phyloP scores from a whole-genome alignment of 2,113 vertebrate species.

The Prinia subflava region DNA sequence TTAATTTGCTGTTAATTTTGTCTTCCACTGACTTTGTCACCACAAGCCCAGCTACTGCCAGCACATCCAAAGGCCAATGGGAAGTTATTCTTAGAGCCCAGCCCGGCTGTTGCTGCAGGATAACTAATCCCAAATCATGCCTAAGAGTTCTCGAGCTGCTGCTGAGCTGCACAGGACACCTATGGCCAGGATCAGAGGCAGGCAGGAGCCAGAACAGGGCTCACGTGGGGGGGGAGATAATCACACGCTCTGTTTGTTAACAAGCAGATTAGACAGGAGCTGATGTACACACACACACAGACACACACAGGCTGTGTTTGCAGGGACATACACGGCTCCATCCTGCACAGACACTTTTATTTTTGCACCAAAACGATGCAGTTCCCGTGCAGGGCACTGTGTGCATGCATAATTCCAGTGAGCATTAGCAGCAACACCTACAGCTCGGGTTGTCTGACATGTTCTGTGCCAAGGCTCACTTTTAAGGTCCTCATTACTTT shows the following conservation, averaged over 20 bases:
- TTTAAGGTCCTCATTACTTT: slow-evolving; percentile 51
- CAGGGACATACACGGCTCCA: not conserved
- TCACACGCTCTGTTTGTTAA: not conserved
- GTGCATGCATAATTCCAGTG: not conserved
- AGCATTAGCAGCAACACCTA: not conserved
- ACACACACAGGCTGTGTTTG: not conserved
- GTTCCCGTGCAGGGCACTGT: not conserved
- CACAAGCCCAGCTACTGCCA: not conserved
- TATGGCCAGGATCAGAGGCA: not conserved
- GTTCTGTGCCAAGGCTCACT: not conserved
- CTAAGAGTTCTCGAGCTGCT: slow-evolving; percentile 20
- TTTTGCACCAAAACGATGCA: not conserved
- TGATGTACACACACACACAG: not conserved
- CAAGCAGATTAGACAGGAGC: not conserved
- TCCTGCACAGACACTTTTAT: not conserved
- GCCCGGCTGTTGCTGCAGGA: slow-evolving; percentile 27
- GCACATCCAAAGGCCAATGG: slow-evolving; percentile 15
- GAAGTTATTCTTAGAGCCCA: slow-evolving; percentile 58
- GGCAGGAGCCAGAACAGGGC: slow-evolving; percentile 20
- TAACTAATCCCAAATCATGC: slow-evolving; percentile 20
- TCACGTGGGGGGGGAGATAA: not conserved
- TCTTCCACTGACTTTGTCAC: not conserved
- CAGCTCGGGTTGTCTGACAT: slow-evolving; percentile 36
- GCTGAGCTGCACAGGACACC: slow-evolving; percentile 31
- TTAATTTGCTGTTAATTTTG: not conserved